Conservation (phyloP, 2,113 vertebrate species). For the Strix uralensis region DNA sequence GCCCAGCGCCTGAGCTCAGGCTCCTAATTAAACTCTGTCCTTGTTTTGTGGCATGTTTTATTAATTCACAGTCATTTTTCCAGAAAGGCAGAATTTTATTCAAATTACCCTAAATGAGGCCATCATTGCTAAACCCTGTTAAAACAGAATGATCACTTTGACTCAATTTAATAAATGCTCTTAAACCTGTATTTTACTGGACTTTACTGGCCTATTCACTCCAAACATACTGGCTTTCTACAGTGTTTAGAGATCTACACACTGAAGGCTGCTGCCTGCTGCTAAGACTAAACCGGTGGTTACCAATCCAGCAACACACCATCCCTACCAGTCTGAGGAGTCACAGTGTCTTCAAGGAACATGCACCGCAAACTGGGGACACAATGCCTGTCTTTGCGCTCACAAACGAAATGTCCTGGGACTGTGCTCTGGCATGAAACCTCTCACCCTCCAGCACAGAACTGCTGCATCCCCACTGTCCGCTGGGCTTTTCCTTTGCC, state of each 20-base stretch:
- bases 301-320: not conserved
- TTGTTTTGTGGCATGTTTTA: not conserved
- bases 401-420: not conserved
- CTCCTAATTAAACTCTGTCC: not conserved
- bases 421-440: not conserved
- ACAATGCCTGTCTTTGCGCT: too few species aligned
- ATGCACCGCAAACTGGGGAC: not conserved
- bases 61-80: not conserved
- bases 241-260: not conserved
- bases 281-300: not conserved
- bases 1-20: not conserved
- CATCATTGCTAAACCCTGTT: not conserved
- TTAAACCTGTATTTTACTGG: not conserved
- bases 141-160: not conserved
- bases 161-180: not conserved
- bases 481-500: not conserved
- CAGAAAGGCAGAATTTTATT: not conserved
- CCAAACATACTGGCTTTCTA: too few species aligned
- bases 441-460: not conserved
- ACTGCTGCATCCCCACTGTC: fast-evolving
- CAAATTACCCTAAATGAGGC: not conserved
- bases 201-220: not conserved
- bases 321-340: too few species aligned
- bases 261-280: too few species aligned
- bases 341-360: not conserved